These are phyloP conservation scores for Cyaniris semiargus DNA, from an alignment of 2,888 invertebrate species.

Conservation along the genomic window DNA sequence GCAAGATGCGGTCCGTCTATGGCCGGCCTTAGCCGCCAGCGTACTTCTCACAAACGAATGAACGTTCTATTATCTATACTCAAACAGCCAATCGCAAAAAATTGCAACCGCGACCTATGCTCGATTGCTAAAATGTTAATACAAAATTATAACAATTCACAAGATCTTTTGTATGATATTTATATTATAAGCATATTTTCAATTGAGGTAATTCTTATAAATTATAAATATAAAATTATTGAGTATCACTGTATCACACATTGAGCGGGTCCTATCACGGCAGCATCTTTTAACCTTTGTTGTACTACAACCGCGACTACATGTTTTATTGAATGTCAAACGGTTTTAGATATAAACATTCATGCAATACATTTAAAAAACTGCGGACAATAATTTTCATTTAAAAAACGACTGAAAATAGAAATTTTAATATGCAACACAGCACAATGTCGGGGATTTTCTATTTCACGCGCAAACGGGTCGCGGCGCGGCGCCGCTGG, in stretches of 20 bases:
- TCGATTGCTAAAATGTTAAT: neutral
- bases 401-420: conserved; percentile 35
- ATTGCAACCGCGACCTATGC: too few relatives aligned
- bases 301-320: neutral
- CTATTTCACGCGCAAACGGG: conserved; percentile 68
- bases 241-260: neutral
- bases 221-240: neutral
- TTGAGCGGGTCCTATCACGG: neutral
- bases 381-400: conserved; percentile 23
- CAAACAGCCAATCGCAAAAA: too few relatives aligned
- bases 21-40: too few relatives aligned
- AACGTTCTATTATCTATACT: too few relatives aligned
- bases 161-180: neutral
- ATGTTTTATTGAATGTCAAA: neutral
- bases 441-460: conserved; percentile 43
- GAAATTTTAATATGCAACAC: conserved; percentile 38
- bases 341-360: neutral
- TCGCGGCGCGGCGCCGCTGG: conserved; percentile 41
- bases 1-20: too few relatives aligned
- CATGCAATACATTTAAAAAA: conserved; percentile 19
- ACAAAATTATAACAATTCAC: too few relatives aligned
- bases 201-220: neutral
- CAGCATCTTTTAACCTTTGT: neutral
- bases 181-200: too few relatives aligned
- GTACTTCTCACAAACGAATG: too few relatives aligned